Evolutionary conservation across 2,797 vertebrate species (phyloP), one percentile per base, ranked within the genome.

Genomic region (Neopelma chrysocephalum): DNA sequence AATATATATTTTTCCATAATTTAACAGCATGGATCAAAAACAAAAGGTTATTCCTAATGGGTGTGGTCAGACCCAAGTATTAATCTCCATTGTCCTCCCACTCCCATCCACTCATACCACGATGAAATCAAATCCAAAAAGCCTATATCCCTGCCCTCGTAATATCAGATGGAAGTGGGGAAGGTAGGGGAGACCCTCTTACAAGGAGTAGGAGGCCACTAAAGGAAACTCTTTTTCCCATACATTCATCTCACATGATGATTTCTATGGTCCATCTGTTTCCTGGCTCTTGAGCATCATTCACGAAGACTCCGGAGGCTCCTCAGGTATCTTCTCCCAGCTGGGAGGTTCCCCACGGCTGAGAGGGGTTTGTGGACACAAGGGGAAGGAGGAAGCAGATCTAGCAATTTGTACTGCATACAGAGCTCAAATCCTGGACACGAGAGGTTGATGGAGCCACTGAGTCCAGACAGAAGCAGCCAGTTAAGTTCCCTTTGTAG

Each of bases 1-100:
- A 96, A 96, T 93, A 95, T 85, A 16, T 91, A 92, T 92, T 81
- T 91, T 93, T 62, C 94, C 91, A 96, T 95, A 95, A 94, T 94
- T 94, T 91, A 89, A 96, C 82, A 93, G 92, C 75, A 89, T 79
- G 78, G 90, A 75, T 87, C 82, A 83, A 96, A 96, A 94, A 94
- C 71, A 83, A 62, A 91, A 94, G 70, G 84, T 89, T 91, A 94
- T 89, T 95, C 78, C 87, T 82, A 93, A 77, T 10, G 72, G 89
- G 87, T 95, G 88, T 94, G 95, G 86, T 95, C 91, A 96, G 75
- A 95, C 82, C 86, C 92, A 95, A 95, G 91, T 79, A 64, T 87
- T 79, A 83, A 79, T 90, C 95, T 94, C 93, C 94, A 47, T 73
- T 14, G 45, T 90, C 92, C 76, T 90, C 87, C 82, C 58, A 5